phyloP scores from a whole-genome alignment of 2,797 vertebrate genomes.

The Anolis apletophallus region DNA sequence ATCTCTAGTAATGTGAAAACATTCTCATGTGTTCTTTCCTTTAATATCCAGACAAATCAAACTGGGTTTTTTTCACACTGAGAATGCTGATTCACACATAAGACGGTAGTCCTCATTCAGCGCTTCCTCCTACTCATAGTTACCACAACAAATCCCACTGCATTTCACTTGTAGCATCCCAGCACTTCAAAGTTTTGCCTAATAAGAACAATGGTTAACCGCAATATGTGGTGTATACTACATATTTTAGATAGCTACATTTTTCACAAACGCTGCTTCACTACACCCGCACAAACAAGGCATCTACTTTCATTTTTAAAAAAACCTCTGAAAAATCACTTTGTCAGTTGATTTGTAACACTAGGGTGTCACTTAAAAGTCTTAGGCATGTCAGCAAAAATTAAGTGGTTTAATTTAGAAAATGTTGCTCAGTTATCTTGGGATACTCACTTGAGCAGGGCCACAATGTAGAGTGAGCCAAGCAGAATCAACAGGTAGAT shows the following conservation, averaged over 20 bases:
- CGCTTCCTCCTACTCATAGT: neutral
- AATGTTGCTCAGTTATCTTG: neutral
- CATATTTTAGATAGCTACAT: neutral
- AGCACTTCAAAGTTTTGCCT: constrained; percentile 2
- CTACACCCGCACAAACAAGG: neutral
- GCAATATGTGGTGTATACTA: neutral
- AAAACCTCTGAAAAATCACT: neutral
- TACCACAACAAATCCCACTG: neutral
- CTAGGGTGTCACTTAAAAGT: neutral
- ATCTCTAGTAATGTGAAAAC: neutral
- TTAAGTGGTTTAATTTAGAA: neutral
- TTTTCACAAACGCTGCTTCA: neutral
- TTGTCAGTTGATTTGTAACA: neutral
- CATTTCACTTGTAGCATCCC: neutral
- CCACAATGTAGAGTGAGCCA: neutral
- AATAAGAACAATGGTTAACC: neutral
- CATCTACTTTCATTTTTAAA: neutral
- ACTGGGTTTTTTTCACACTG: neutral
- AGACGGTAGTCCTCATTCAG: neutral
- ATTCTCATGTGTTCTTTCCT: neutral
- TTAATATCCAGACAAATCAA: neutral
- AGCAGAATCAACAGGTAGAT: neutral
- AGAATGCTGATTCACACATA: neutral
- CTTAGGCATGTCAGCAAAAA: neutral
- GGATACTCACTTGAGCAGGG: neutral